These are phyloP conservation scores for Ptychoptera albimana DNA, from an alignment of 2,888 invertebrate species.

Conservation along the genomic window DNA sequence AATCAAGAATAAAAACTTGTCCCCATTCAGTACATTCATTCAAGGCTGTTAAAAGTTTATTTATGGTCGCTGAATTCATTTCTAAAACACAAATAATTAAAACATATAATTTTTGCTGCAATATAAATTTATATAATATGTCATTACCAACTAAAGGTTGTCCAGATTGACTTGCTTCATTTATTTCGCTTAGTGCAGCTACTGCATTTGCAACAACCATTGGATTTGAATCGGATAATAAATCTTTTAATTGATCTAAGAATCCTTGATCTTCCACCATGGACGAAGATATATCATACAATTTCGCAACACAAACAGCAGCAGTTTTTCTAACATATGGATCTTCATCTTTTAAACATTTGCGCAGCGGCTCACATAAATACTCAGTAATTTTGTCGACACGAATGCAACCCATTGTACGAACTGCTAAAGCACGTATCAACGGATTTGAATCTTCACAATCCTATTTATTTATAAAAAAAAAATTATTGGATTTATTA, in stretches of 20 bases:
- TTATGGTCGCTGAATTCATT: conserved; percentile 94
- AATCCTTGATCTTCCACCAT: conserved; percentile 71
- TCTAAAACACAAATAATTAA: conserved; percentile 34
- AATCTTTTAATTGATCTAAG: conserved; percentile 88
- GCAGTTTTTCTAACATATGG: conserved; percentile 98
- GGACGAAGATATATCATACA: conserved; percentile 85
- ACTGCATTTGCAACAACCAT: conserved; percentile 99
- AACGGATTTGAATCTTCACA: conserved; percentile 99
- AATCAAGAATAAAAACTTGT: conserved; percentile 96
- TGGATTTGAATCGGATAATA: conserved; percentile 96
- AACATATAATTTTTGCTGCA: background rate
- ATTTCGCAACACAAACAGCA: conserved; percentile 96
- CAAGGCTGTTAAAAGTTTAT: conserved; percentile 91
- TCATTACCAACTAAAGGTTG: conserved; percentile 65
- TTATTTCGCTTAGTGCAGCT: conserved; percentile 95
- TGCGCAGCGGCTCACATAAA: conserved; percentile 91
- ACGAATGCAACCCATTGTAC: conserved; percentile 99
- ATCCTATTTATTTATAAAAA: conserved; percentile 46
- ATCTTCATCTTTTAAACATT: conserved; percentile 89
- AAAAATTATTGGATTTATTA: background rate
- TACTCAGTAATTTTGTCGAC: conserved; percentile 99
- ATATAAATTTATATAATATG: background rate
- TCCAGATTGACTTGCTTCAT: conserved; percentile 92
- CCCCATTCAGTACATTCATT: conserved; percentile 99
- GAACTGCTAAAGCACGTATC: conserved; percentile 92